Evolutionary conservation across 2,113 vertebrate genomes (phyloP).

Genomic region (Nematolebias whitei): DNA sequence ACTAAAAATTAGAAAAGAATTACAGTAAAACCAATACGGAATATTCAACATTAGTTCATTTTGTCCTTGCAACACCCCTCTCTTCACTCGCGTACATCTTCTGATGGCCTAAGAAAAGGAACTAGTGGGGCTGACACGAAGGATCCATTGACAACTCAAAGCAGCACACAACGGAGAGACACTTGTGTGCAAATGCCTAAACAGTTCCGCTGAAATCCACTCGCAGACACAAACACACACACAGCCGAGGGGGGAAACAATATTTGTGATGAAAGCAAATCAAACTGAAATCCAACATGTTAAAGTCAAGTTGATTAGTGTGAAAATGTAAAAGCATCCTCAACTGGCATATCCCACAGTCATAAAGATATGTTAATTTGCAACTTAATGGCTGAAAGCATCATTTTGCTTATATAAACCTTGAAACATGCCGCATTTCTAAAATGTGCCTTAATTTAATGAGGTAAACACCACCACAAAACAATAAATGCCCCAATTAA

Average conservation of each 20-base stretch:
- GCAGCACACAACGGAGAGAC: constrained; percentile 28
- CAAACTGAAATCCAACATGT: constrained; percentile 81
- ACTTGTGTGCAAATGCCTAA: constrained; percentile 27
- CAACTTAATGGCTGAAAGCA: constrained; percentile 77
- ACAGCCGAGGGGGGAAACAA: constrained; percentile 69
- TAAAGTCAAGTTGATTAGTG: constrained; percentile 82
- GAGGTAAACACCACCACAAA: constrained; percentile 77
- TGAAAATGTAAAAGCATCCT: constrained; percentile 77
- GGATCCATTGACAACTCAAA: constrained; percentile 58
- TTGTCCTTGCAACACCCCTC: constrained; percentile 74
- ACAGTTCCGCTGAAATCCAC: constrained; percentile 37
- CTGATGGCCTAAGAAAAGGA: constrained; percentile 55
- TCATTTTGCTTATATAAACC: constrained; percentile 79
- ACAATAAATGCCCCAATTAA: constrained; percentile 83
- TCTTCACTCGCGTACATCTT: constrained; percentile 16
- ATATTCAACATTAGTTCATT: constrained; percentile 82
- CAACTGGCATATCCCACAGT: constrained; percentile 78
- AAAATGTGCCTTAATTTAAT: constrained; percentile 77
- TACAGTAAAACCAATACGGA: constrained; percentile 83
- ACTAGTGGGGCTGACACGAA: constrained; percentile 53
- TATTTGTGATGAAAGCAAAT: constrained; percentile 82
- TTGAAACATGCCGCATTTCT: constrained; percentile 76
- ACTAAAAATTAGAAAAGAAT: constrained; percentile 84
- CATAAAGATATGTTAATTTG: constrained; percentile 80
- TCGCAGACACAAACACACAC: constrained; percentile 52